These are phyloP conservation scores for Pocota personata DNA, from an alignment of 2,888 invertebrate species.

Conservation along the genomic window DNA sequence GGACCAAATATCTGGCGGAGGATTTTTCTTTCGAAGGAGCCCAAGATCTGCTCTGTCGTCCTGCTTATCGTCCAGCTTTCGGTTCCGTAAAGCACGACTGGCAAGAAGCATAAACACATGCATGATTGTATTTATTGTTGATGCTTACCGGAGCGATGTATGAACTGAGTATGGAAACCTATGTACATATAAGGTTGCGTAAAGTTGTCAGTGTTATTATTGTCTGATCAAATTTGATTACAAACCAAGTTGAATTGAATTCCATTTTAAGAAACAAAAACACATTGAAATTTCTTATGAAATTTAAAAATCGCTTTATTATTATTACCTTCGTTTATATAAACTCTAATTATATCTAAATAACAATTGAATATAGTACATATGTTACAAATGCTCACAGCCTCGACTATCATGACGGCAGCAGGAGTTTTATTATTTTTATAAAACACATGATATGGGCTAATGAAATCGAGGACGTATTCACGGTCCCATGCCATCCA, in stretches of 20 bases:
- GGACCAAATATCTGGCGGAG: too few species aligned
- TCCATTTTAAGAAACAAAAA: not conserved
- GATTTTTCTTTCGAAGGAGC: too few species aligned
- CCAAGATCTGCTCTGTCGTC: too few species aligned
- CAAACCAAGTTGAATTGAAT: not conserved
- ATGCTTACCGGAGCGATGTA: too few species aligned
- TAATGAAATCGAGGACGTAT: constrained; percentile 32
- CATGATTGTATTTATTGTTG: too few species aligned
- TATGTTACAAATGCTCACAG: constrained; percentile 53
- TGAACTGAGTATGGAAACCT: too few species aligned
- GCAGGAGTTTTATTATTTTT: constrained; percentile 36
- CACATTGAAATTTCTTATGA: constrained; percentile 50
- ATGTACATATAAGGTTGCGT: too few species aligned
- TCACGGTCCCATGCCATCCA: constrained; percentile 37
- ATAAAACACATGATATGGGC: constrained; percentile 68
- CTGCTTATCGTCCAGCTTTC: too few species aligned
- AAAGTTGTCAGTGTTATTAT: too few species aligned
- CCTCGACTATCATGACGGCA: constrained; percentile 64
- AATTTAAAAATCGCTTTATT: constrained; percentile 72
- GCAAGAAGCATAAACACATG: too few species aligned
- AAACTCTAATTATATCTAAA: constrained; percentile 73
- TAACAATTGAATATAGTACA: constrained; percentile 71
- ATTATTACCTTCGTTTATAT: constrained; percentile 55
- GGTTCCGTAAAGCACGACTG: too few species aligned
- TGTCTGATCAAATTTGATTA: too few species aligned